phyloP scores from a whole-genome alignment of 2,888 invertebrate species.

The Dicyrtomina minuta region DNA sequence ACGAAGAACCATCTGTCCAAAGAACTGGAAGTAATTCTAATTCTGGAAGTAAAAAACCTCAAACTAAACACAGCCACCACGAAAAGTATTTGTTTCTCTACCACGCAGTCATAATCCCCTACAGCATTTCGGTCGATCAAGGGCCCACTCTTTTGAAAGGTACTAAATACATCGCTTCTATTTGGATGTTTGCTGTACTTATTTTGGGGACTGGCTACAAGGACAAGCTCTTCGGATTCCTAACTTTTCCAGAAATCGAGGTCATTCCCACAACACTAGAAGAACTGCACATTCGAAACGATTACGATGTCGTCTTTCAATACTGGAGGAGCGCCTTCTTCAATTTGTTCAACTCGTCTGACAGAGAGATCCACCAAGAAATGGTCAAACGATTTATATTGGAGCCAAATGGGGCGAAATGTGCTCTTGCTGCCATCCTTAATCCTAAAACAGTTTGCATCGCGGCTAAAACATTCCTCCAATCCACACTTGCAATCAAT shows the following conservation, averaged over 20 bases:
- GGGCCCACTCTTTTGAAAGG: neutral
- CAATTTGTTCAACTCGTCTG: constrained; percentile 17
- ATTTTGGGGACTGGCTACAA: constrained; percentile 26
- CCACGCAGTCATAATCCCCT: constrained; percentile 27
- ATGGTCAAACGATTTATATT: constrained; percentile 4
- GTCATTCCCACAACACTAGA: constrained; percentile 21
- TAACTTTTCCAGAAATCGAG: constrained; percentile 30
- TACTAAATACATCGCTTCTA: neutral
- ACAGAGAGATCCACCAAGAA: constrained; percentile 1
- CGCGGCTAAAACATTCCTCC: constrained; percentile 7
- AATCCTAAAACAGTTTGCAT: constrained; percentile 20
- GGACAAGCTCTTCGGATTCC: constrained; percentile 31
- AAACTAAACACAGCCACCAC: too few species aligned
- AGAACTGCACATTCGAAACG: constrained; percentile 13
- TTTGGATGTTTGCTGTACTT: constrained; percentile 26
- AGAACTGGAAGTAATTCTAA: too few species aligned
- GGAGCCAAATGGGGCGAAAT: constrained; percentile 1
- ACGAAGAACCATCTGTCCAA: neutral
- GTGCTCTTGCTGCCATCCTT: neutral
- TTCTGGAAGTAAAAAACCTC: too few species aligned
- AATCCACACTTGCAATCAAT: constrained; percentile 14
- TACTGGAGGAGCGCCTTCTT: constrained; percentile 26
- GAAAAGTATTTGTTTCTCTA: too few species aligned
- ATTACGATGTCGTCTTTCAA: constrained; percentile 27
- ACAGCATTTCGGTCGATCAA: constrained; percentile 32